Evolutionary conservation across 2,888 invertebrate species (phyloP).

Genomic region (Hetaerina titia): DNA sequence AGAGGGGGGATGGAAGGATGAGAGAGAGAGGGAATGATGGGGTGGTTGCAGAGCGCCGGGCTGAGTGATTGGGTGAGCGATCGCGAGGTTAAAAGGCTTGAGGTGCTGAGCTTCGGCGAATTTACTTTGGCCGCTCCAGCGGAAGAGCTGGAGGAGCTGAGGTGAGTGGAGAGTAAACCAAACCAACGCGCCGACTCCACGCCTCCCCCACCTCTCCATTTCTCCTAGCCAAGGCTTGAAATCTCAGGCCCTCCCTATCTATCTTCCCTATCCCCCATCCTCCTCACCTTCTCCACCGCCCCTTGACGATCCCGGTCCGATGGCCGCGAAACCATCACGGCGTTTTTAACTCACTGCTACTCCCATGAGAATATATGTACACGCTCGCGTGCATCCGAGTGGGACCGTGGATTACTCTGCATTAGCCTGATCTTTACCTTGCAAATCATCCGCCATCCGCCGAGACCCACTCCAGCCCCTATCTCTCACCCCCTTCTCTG

Average conservation of each 20-base stretch:
- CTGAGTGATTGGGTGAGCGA: conserved; percentile 39
- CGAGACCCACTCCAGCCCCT: no score
- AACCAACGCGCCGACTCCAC: background rate
- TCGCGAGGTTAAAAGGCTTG: conserved; percentile 23
- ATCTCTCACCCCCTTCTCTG: no score
- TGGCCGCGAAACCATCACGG: background rate
- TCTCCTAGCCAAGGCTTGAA: background rate
- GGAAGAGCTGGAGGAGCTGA: conserved; percentile 60
- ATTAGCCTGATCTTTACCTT: no score
- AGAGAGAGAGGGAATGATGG: background rate
- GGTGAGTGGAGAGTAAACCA: conserved; percentile 61
- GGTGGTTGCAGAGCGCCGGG: background rate
- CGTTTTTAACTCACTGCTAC: background rate
- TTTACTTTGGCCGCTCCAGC: conserved; percentile 62
- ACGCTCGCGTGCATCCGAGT: no score
- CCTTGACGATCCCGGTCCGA: background rate
- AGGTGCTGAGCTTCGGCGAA: conserved; percentile 4
- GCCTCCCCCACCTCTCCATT: background rate
- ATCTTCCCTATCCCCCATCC: background rate
- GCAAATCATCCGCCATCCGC: no score
- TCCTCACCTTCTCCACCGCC: background rate
- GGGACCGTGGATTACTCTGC: no score
- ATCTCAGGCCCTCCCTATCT: no score
- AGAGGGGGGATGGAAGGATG: background rate
- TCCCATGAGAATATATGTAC: background rate